Conservation (phyloP, 2,113 vertebrate species). For the Cairina moschata region DNA sequence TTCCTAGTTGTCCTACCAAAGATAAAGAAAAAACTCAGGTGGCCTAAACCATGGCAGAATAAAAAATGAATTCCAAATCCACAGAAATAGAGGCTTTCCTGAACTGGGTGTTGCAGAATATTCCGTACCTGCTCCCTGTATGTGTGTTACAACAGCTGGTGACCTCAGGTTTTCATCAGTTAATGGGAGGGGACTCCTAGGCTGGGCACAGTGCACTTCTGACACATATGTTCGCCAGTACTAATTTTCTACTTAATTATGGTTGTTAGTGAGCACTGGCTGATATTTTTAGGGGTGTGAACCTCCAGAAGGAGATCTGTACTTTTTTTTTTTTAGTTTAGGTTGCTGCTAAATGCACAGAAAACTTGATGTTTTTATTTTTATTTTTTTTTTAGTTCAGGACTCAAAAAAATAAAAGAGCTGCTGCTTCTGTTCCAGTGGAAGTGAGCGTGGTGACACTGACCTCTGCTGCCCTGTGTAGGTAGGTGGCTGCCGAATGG, state of each 20-base stretch:
- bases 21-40: background rate
- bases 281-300: background rate
- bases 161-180: background rate
- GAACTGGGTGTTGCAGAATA: background rate
- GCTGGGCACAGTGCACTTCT: background rate
- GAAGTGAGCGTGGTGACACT: rapidly evolving
- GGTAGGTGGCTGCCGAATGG: background rate
- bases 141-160: background rate
- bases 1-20: background rate
- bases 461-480: background rate
- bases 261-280: background rate
- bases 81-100: background rate
- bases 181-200: background rate
- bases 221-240: background rate
- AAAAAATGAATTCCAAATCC: background rate
- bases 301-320: background rate
- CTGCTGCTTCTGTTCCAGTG: background rate
- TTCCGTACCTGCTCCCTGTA: background rate
- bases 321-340: background rate
- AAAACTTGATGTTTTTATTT: background rate
- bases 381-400: no score
- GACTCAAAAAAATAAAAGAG: no score
- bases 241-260: background rate
- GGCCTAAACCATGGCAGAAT: background rate
- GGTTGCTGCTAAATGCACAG: background rate